These are phyloP conservation scores for Bombus balteatus DNA, from an alignment of 1,140 invertebrate species.

Conservation along the genomic window DNA sequence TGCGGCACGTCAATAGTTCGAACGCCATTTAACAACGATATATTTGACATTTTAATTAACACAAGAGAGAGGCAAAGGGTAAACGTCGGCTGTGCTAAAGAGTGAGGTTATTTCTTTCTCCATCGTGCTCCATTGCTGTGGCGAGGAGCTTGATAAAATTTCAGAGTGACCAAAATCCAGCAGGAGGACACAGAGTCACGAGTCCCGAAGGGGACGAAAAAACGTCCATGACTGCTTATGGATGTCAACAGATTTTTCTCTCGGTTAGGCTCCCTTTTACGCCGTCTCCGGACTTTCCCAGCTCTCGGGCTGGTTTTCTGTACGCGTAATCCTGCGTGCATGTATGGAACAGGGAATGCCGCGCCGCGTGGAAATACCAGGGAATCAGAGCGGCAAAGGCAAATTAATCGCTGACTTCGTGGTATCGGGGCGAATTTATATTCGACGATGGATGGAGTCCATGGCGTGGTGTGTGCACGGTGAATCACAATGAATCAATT, in stretches of 20 bases:
- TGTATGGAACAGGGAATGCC: no score
- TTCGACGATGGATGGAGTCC: not conserved
- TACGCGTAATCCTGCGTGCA: slow-evolving; percentile 10
- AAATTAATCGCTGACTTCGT: slow-evolving; percentile 35
- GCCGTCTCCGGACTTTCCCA: not conserved
- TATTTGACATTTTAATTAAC: slow-evolving; percentile 28
- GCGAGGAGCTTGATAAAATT: slow-evolving; percentile 19
- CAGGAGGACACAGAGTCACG: not conserved
- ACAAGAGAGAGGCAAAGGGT: not conserved
- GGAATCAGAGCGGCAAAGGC: slow-evolving; percentile 9
- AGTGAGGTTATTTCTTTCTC: not conserved
- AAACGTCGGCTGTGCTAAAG: not conserved
- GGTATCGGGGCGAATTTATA: slow-evolving; percentile 30
- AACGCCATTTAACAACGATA: not conserved
- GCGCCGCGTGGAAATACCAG: not conserved
- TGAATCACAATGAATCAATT: slow-evolving; percentile 44
- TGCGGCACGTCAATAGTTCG: not conserved
- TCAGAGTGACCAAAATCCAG: not conserved
- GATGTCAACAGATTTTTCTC: slow-evolving; percentile 17
- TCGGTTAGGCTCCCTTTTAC: not conserved
- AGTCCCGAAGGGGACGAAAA: not conserved
- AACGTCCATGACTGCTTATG: slow-evolving; percentile 3
- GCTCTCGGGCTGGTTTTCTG: not conserved
- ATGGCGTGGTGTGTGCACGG: not conserved
- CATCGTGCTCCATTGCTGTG: not conserved